Base-by-base conservation (phyloP, 2,888 invertebrate genomes). In the Cephalotes varians region DNA sequence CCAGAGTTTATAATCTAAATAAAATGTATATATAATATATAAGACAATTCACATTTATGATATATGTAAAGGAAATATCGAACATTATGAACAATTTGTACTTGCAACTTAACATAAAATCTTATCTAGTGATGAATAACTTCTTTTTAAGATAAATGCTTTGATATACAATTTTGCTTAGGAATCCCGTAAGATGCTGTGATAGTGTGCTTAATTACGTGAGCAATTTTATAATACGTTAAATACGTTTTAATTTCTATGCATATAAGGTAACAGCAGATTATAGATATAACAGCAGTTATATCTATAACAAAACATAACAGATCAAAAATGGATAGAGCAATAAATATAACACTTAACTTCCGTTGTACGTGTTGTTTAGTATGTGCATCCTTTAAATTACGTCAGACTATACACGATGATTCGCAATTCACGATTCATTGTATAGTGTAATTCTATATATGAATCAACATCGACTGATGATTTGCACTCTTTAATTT, bases 211-310 rank as follows among this genome's bases (percentile, higher is more conserved):
- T 79, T 72, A 72, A 34, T 37, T 74, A 80, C 18, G 49, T 72
- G 76, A 80, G 80, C 80, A 62, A 74, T 74, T 80, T 51, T 80
- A 40, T 34, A 60, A n/a, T n/a, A n/a, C n/a, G n/a, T n/a, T 47
- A 80, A 77, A 60, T 28, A 60, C 34, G 6, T 73, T 31, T 10
- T 15, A 77, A 25, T 71, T 56, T 77, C 21, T 62, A 28, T 72
- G 58, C 21, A 74, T 18, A 28, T 74, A 28, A 40, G 77, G 7
- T 49, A 34, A 67, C n/a, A 67, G 15, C 44, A 21, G 0, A 2
- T 34, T 62, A 21, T 60, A 58, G 9, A 5, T 31, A 37, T 51
- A 62, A 62, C 44, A 31, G 10, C 18, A 3, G n/a, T 62, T 65
- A 40, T 12, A 31, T 2, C 31, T 44, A 71, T 31, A 67, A 77